Base-by-base conservation (phyloP, 2,888 invertebrate genomes). In the Caenorhabditis macrosperma region DNA sequence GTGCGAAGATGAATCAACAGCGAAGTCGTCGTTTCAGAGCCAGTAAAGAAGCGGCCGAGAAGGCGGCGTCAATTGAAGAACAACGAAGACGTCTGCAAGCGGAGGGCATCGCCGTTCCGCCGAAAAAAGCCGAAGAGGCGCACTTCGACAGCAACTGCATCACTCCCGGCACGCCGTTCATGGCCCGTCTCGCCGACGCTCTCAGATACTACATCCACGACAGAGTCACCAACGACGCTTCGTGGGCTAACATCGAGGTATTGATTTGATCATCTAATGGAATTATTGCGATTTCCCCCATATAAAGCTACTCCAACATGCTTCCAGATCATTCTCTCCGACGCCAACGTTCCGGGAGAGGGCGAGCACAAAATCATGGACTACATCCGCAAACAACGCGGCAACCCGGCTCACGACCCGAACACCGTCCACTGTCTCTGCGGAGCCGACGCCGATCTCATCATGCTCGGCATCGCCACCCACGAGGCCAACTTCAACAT, bases 281-380 rank as follows among this genome's bases (percentile, higher is more conserved):
- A n/a, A n/a, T n/a, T n/a, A n/a, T n/a, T n/a, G n/a, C n/a, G n/a
- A n/a, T n/a, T n/a, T n/a, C n/a, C n/a, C n/a, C n/a, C n/a, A n/a
- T n/a, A n/a, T n/a, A n/a, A n/a, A n/a, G 44, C 20, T 22, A 48
- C 15, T 44, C 15, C 17, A 30, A 54, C 28, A 30, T 17, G 6
- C 5, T 59, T 59, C 28, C 64, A 90, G 87, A 92, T 93, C 30
- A 95, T 99, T 88, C 93, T 99, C n/a, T 98, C 98, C 1, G 99
- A 99, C 91, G 98, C 99, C 0, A 99, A 97, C 91, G 97, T 96
- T 5, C 97, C 97, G 0, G 97, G 97, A 6, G 97, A 97, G 92
- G 97, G 99, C 0, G 99, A 99, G 92, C 99, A 99, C 91, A 99
- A 99, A 92, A 98, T 99, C 87, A 99, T 99, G 98, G 98, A 99